phyloP scores from a whole-genome alignment of 2,113 vertebrate species.

The Callipepla californica region DNA sequence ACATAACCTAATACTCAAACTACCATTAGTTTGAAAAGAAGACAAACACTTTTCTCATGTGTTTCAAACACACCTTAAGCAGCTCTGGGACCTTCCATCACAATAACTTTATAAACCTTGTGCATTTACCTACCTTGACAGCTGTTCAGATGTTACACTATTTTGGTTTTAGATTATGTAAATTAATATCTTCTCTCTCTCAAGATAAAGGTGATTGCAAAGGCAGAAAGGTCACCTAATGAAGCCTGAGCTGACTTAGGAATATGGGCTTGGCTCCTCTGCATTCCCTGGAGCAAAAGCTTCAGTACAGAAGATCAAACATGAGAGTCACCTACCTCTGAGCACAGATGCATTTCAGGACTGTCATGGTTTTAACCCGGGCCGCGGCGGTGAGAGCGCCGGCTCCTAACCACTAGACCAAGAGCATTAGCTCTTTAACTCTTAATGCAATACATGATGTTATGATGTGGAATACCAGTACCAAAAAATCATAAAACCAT shows the following conservation, averaged over 20 bases:
- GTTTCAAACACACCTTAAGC: not conserved
- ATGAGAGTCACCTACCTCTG: not conserved
- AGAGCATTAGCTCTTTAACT: no score
- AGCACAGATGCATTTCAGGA: not conserved
- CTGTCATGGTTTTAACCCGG: no score
- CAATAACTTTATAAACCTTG: not conserved
- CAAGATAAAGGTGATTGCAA: not conserved
- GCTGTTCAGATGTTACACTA: not conserved
- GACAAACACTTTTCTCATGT: not conserved
- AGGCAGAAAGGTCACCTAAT: not conserved
- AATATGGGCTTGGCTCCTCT: not conserved
- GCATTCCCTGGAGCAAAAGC: not conserved
- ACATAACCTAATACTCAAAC: not conserved
- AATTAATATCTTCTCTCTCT: not conserved
- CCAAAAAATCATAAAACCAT: no score
- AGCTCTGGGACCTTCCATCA: not conserved
- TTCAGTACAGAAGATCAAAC: not conserved
- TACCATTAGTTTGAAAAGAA: not conserved
- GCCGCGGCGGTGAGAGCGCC: constrained; percentile 87
- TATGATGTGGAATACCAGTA: no score
- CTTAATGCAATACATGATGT: no score
- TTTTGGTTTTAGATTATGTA: not conserved
- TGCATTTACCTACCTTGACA: not conserved
- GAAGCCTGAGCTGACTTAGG: not conserved
- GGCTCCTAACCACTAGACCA: constrained; percentile 89